Percentiles rank a stretch among this genome's conserved stretches.
phyloP scores from a whole-genome alignment of 1,140 invertebrate genomes.

The Apocrypta bakeri region DNA sequence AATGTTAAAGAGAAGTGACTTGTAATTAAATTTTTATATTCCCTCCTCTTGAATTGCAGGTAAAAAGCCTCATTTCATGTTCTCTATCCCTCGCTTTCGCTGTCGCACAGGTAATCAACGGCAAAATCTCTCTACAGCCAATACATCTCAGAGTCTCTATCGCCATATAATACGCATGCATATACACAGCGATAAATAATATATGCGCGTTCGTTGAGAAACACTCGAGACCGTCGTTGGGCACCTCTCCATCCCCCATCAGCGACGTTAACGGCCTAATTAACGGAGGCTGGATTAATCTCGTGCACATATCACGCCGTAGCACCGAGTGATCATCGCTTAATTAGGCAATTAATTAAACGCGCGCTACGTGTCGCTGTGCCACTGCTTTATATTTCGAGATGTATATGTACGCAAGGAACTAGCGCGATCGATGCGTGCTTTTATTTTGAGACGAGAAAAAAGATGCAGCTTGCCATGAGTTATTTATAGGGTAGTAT shows the following conservation, averaged over 20 bases:
- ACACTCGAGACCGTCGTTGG: not conserved
- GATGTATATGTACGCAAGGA: not conserved
- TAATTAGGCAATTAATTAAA: slow-evolving; percentile 40
- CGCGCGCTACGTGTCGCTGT: not conserved
- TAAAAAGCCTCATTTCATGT: not conserved
- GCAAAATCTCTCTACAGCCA: no score
- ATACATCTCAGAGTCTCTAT: not conserved
- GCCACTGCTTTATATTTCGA: not conserved
- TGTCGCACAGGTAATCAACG: no score
- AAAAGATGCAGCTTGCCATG: not conserved
- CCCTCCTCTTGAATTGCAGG: no score
- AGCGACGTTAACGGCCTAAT: slow-evolving; percentile 8
- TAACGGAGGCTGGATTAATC: slow-evolving; percentile 21
- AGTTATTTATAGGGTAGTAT: not conserved
- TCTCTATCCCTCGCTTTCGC: no score
- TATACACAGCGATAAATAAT: not conserved
- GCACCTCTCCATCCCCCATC: not conserved
- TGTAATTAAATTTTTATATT: no score
- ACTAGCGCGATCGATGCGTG: not conserved
- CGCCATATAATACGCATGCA: not conserved
- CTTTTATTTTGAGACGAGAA: not conserved
- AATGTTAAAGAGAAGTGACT: no score
- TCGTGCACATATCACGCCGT: not conserved
- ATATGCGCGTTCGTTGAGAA: not conserved
- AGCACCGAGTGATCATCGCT: not conserved